Evolutionary conservation across 2,797 vertebrate genomes (phyloP).

Genomic region (Chiroxiphia lanceolata): DNA sequence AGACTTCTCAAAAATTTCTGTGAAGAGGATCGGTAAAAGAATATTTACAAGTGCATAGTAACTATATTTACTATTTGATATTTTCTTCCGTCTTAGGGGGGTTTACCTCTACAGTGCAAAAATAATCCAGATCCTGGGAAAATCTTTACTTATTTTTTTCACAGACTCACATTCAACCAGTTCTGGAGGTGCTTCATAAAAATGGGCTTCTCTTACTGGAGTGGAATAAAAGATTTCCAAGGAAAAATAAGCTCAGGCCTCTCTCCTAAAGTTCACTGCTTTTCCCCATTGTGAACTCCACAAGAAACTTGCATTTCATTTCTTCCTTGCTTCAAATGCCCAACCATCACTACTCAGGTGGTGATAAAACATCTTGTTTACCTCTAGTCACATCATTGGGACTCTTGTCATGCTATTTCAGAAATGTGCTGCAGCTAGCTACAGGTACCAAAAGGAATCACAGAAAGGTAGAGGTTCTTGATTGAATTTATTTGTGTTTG

Average conservation of each 20-base stretch:
- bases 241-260: slow-evolving; percentile 63
- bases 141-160: background rate
- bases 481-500: slow-evolving; percentile 70
- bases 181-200: background rate
- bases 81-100: background rate
- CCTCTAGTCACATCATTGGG: slow-evolving; percentile 68
- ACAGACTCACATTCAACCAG: fast-evolving
- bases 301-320: slow-evolving; percentile 24
- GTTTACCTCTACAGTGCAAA: background rate
- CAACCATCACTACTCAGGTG: slow-evolving; percentile 68
- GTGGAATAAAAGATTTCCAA: slow-evolving; percentile 41
- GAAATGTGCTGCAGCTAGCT: slow-evolving; percentile 63
- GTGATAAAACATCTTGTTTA: slow-evolving; percentile 65
- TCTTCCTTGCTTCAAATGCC: slow-evolving; percentile 56
- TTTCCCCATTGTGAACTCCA: slow-evolving; percentile 71
- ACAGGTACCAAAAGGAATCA: slow-evolving; percentile 67
- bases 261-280: slow-evolving; percentile 72
- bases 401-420: slow-evolving; percentile 74
- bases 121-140: background rate
- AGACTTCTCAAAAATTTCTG: background rate
- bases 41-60: background rate
- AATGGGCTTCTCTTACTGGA: background rate
- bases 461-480: slow-evolving; percentile 63
- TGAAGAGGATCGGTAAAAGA: background rate
- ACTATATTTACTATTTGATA: background rate